Base-by-base conservation (phyloP, 1,140 invertebrate species). In the Apis laboriosa region DNA sequence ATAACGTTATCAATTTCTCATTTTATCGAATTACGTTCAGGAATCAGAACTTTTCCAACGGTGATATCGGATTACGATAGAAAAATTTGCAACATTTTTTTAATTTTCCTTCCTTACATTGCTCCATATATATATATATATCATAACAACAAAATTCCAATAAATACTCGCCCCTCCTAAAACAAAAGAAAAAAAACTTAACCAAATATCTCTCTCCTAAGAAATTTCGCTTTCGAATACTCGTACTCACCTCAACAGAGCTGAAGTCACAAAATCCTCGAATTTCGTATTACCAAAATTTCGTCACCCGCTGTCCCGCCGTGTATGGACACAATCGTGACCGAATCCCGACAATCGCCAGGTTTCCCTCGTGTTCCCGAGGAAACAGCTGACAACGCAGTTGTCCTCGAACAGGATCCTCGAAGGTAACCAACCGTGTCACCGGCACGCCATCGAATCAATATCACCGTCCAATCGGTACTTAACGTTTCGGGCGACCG, bases 401-500 rank as follows among this genome's bases (percentile, higher is more conserved):
- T 56, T 74, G 3, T 12, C n/a, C 1, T 19, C 24, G 43, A 55
- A 51, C 19, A 19, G 28, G 34, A 43, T 43, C 34, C 34, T 24
- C 0, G 74, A 12, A 17, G 8, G 21, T 43, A 79, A 85, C 78
- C 83, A 15, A 79, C 76, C 58, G 77, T 77, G 83, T 67, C 86
- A 85, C 76, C 75, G 83, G 75, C 78, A 63, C 43, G 70, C 87
- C 87, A 61, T 73, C 79, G 68, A 87, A 88, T 87, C 86, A 88
- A 88, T 88, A 85, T 72, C 76, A 85, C 72, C 66, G 55, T 49
- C 75, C 63, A 72, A 72, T 66, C 53, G 86, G 72, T 78, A 72
- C 76, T 85, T 82, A 88, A 85, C 87, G 84, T 85, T 88, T 87
- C 76, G 79, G 66, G 80, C 49, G 64, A 81, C 83, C 80, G 67